phyloP scores from a whole-genome alignment of 2,113 vertebrate genomes.

The Glaucidium brasilianum region DNA sequence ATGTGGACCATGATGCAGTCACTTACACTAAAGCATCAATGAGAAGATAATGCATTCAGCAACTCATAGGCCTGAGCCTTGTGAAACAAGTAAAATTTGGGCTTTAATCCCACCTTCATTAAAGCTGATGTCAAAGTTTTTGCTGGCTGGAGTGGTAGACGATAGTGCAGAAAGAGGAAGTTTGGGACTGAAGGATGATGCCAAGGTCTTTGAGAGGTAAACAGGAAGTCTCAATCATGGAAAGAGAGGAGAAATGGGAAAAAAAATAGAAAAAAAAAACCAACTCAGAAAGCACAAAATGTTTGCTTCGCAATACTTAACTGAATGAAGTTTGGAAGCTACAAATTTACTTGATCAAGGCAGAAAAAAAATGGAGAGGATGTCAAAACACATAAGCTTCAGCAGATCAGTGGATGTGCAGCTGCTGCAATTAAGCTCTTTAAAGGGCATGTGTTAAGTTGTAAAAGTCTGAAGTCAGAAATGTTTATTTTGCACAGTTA shows the following conservation, averaged over 20 bases:
- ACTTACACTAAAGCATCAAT: background rate
- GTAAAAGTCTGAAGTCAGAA: slow-evolving; percentile 28
- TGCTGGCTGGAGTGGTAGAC: background rate
- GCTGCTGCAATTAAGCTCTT: slow-evolving; percentile 50
- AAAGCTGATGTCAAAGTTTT: slow-evolving; percentile 3
- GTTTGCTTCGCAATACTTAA: slow-evolving; percentile 22
- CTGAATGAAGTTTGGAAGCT: slow-evolving; percentile 10
- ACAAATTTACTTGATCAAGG: slow-evolving; percentile 37
- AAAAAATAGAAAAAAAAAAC: background rate
- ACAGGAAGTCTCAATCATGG: slow-evolving; percentile 20
- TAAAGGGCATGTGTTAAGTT: slow-evolving; percentile 21
- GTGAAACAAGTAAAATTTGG: background rate
- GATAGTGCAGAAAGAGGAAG: background rate
- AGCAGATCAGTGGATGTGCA: slow-evolving; percentile 35
- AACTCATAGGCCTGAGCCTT: background rate
- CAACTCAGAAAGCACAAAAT: slow-evolving; percentile 1
- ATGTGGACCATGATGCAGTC: background rate
- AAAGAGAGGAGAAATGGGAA: background rate
- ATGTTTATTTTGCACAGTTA: slow-evolving; percentile 17
- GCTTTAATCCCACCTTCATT: background rate
- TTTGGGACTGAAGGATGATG: background rate
- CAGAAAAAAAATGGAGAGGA: background rate
- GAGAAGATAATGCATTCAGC: background rate
- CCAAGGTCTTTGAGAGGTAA: background rate
- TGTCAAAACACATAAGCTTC: slow-evolving; percentile 15